Evolutionary conservation across 1,140 invertebrate genomes (phyloP).

Genomic region (Danaus plexippus): DNA sequence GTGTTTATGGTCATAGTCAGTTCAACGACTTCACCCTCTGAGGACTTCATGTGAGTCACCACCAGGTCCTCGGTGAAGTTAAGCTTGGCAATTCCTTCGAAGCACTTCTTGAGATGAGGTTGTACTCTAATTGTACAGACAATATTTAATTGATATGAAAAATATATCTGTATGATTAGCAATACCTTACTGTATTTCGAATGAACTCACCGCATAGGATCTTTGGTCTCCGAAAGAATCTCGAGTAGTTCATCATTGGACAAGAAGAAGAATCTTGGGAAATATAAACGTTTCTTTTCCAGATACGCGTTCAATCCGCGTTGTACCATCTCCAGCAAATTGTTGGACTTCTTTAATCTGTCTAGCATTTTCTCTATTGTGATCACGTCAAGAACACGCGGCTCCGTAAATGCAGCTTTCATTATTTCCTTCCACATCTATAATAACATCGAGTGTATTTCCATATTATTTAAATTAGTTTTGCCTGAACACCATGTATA

Average conservation of each 20-base stretch:
- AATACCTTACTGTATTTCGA: too few species aligned
- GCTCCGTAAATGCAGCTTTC: constrained; percentile 85
- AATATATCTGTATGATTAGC: background rate
- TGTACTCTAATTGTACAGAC: constrained; percentile 75
- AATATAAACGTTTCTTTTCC: constrained; percentile 95
- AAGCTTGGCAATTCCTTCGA: constrained; percentile 91
- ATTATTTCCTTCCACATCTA: constrained; percentile 95
- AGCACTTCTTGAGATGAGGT: constrained; percentile 98
- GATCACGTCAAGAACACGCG: constrained; percentile 87
- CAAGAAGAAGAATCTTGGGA: constrained; percentile 95
- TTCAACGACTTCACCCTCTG: constrained; percentile 87
- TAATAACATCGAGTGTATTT: background rate
- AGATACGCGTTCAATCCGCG: constrained; percentile 94
- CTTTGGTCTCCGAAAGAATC: constrained; percentile 97
- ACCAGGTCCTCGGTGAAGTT: constrained; percentile 90
- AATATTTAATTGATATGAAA: constrained; percentile 2
- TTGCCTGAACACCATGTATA: background rate
- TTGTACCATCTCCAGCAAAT: constrained; percentile 89
- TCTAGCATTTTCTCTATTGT: constrained; percentile 96
- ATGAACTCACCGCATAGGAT: constrained; percentile 83
- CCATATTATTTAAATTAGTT: background rate
- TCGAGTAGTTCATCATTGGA: constrained; percentile 97
- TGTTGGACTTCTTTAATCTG: constrained; percentile 90
- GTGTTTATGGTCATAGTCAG: constrained; percentile 89
- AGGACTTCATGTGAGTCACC: constrained; percentile 91